Percentiles rank a stretch among this genome's conserved stretches.
Evolutionary conservation across 2,113 vertebrate genomes (phyloP).

Genomic region (Vulpes vulpes): DNA sequence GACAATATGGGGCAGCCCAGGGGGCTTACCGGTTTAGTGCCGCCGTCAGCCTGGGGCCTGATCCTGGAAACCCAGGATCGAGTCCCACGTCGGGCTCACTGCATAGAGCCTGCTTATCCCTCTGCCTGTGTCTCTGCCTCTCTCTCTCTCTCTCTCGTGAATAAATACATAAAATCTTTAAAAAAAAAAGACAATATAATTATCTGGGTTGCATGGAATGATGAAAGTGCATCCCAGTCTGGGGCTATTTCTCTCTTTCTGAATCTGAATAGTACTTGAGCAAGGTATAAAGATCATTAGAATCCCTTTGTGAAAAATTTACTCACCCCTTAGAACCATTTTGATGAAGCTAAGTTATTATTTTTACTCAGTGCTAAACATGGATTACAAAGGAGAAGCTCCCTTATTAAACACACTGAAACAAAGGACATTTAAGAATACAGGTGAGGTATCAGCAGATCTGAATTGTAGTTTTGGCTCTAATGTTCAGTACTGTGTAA

Average conservation of each 20-base stretch:
- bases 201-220: neutral
- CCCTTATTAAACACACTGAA: neutral
- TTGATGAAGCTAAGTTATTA: neutral
- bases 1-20: neutral
- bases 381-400: neutral
- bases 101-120: too few species aligned
- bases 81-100: too few species aligned
- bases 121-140: too few species aligned
- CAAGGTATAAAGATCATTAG: neutral
- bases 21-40: too few species aligned
- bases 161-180: too few species aligned
- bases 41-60: too few species aligned
- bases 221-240: neutral
- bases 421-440: neutral
- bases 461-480: neutral
- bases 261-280: neutral
- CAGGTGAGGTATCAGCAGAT: neutral
- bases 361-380: neutral
- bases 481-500: neutral
- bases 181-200: neutral
- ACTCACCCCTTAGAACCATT: neutral
- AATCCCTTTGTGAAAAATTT: slow-evolving; percentile 25
- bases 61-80: too few species aligned
- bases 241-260: neutral
- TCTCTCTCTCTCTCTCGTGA: too few species aligned